Conservation (phyloP, 2,797 vertebrate genomes). For the Epinephelus awoara region DNA sequence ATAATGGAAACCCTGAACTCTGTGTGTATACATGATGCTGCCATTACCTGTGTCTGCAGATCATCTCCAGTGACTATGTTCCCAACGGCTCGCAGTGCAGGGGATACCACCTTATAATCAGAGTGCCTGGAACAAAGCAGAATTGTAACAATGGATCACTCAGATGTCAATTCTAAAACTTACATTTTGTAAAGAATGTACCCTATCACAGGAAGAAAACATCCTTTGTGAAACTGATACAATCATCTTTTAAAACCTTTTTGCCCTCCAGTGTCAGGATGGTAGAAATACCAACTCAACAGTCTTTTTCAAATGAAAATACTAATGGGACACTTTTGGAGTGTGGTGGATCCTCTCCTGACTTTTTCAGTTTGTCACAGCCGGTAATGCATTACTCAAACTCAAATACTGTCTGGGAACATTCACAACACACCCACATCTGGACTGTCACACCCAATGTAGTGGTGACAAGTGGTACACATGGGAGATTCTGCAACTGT, state of each 20-base stretch:
- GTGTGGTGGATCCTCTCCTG: background rate
- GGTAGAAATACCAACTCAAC: no score
- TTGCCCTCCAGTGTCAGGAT: background rate
- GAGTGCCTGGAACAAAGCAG: slow-evolving; percentile 87
- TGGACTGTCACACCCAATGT: background rate
- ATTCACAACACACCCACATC: slow-evolving; percentile 10
- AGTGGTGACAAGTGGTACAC: background rate
- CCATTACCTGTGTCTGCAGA: slow-evolving; percentile 94
- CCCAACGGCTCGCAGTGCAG: slow-evolving; percentile 95
- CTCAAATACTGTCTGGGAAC: background rate
- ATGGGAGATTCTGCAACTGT: background rate
- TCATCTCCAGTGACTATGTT: slow-evolving; percentile 98
- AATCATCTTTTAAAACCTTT: background rate
- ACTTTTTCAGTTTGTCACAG: background rate
- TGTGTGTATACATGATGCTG: background rate
- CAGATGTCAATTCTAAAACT: background rate
- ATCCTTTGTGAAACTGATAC: background rate
- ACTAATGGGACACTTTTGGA: background rate
- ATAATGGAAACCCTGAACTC: no score
- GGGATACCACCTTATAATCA: slow-evolving; percentile 98
- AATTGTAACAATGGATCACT: background rate
- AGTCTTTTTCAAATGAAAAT: background rate
- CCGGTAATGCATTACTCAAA: background rate
- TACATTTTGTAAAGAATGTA: no score
- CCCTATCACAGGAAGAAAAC: no score